phyloP scores from a whole-genome alignment of 2,797 vertebrate species.

The Takifugu rubripes region DNA sequence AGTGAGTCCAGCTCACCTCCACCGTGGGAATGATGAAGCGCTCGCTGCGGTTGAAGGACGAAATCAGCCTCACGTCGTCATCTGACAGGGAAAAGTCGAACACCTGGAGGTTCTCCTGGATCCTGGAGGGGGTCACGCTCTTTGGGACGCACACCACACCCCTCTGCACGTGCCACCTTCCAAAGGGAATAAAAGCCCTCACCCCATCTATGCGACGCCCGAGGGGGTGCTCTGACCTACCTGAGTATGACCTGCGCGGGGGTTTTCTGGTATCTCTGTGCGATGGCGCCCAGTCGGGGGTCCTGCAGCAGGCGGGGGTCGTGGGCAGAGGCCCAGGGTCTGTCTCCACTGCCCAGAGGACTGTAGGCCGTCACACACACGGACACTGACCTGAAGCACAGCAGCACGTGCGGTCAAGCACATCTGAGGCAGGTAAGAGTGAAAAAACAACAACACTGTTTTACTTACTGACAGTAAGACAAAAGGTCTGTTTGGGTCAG shows the following conservation, averaged over 20 bases:
- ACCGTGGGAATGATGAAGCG: conserved; percentile 68
- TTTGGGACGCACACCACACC: conserved; percentile 74
- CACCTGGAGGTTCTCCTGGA: conserved; percentile 74
- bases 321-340: conserved; percentile 71
- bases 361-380: conserved; percentile 75
- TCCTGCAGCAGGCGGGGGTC: conserved; percentile 70
- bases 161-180: conserved; percentile 77
- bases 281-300: conserved; percentile 50
- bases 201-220: not conserved
- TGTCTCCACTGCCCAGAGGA: conserved; percentile 76
- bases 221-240: conserved; percentile 26
- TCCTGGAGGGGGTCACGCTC: conserved; percentile 73
- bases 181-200: not conserved
- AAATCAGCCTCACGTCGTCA: conserved; percentile 66
- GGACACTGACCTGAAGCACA: conserved; percentile 43
- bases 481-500: conserved; percentile 68
- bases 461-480: conserved; percentile 67
- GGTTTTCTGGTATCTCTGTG: conserved; percentile 59
- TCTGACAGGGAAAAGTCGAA: conserved; percentile 72
- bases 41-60: conserved; percentile 60
- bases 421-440: not conserved
- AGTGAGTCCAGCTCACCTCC: conserved; percentile 49
- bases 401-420: not conserved
- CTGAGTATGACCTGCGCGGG: conserved; percentile 74
- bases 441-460: not conserved